Evolutionary conservation across 2,888 invertebrate species (phyloP).

Genomic region (Neria commutata): DNA sequence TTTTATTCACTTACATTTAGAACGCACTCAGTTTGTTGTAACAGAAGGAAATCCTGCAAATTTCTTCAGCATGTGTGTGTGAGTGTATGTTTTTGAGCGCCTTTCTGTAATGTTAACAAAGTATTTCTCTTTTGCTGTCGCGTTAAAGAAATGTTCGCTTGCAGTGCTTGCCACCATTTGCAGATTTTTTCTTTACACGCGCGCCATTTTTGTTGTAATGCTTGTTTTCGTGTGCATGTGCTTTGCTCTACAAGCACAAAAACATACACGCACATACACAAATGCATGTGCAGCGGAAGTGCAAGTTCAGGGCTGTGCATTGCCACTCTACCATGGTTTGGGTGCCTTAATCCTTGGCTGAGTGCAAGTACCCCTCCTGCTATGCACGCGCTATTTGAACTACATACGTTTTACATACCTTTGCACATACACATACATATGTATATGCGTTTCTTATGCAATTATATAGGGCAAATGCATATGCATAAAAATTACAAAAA

Average conservation of each 20-base stretch:
- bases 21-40: too few species aligned
- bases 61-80: too few species aligned
- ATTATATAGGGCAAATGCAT: background rate
- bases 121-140: background rate
- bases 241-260: background rate
- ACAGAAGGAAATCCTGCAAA: too few species aligned
- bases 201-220: background rate
- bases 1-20: too few species aligned
- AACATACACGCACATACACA: background rate
- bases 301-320: constrained; percentile 23
- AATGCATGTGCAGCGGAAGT: background rate
- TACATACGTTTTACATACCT: background rate
- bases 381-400: too few species aligned
- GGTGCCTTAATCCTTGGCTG: too few species aligned
- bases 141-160: too few species aligned
- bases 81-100: too few species aligned
- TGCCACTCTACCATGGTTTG: background rate
- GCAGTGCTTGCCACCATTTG: background rate
- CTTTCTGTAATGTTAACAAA: too few species aligned
- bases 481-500: too few species aligned
- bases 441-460: background rate
- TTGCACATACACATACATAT: background rate
- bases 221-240: background rate
- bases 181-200: background rate
- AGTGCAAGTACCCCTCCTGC: too few species aligned